Conservation (phyloP, 2,888 invertebrate species). For the Hirtodrosophila duncani region DNA sequence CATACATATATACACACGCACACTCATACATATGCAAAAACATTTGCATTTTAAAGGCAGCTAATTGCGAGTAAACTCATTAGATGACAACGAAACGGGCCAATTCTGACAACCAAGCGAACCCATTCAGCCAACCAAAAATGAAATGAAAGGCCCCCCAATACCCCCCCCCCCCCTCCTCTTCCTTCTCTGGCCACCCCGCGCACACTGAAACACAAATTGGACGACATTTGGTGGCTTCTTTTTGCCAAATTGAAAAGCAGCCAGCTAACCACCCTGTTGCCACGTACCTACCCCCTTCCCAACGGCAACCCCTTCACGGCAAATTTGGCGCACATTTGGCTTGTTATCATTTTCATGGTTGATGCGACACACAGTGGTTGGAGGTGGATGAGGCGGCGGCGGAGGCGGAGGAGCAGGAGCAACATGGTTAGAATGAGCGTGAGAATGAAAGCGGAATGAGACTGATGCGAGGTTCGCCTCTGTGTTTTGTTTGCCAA, state of each 20-base stretch:
- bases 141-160: constrained; percentile 20
- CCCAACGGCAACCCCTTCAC: constrained; percentile 7
- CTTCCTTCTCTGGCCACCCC: no score
- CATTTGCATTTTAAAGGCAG: constrained; percentile 51
- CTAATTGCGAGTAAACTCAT: constrained; percentile 67
- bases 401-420: not conserved
- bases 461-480: constrained; percentile 15
- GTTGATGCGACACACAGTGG: constrained; percentile 42
- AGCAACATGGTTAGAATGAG: constrained; percentile 1
- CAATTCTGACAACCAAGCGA: constrained; percentile 6
- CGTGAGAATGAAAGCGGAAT: constrained; percentile 12
- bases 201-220: no score
- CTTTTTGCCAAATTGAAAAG: constrained; percentile 40
- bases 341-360: constrained; percentile 62
- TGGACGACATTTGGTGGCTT: constrained; percentile 47
- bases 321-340: constrained; percentile 42
- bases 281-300: not conserved
- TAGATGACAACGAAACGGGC: constrained; percentile 41
- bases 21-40: constrained; percentile 13
- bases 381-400: constrained; percentile 2
- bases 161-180: no score
- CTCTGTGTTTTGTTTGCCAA: constrained; percentile 34
- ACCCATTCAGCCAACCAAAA: constrained; percentile 1
- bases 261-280: constrained; percentile 18
- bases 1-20: constrained; percentile 1